Conservation (phyloP, 2,888 invertebrate genomes). For the Dicyrtoma fusca region DNA sequence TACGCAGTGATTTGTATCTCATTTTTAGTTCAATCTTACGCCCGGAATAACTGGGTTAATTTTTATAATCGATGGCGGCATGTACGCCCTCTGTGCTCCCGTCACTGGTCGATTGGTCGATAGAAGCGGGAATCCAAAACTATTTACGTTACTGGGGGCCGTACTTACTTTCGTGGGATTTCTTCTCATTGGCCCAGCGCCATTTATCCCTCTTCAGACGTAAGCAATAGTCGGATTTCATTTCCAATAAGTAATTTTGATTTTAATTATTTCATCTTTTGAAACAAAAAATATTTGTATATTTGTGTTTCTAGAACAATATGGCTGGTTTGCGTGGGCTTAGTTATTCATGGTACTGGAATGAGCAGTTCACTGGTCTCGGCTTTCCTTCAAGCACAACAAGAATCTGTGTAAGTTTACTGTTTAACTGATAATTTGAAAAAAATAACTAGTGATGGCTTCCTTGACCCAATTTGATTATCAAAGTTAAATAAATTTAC, state of each 20-base stretch:
- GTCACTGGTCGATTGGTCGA: conserved; percentile 81
- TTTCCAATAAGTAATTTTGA: too few species aligned
- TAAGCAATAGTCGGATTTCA: conserved; percentile 55
- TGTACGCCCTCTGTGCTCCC: conserved; percentile 60
- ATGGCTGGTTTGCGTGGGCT: conserved; percentile 71
- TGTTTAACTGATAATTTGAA: too few species aligned
- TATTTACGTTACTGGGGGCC: conserved; percentile 71
- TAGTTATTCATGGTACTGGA: conserved; percentile 81
- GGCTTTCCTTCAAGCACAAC: conserved; percentile 81
- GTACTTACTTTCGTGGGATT: conserved; percentile 71
- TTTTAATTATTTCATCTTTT: too few species aligned
- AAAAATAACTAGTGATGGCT: too few species aligned
- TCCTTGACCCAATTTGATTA: neutral
- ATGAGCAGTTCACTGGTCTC: conserved; percentile 85
- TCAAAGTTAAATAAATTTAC: neutral
- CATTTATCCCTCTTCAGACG: conserved; percentile 70
- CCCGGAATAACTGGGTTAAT: conserved; percentile 60
- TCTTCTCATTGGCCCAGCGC: conserved; percentile 77
- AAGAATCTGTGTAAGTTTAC: conserved; percentile 80
- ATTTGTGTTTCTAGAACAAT: conserved; percentile 19
- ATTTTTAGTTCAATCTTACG: conserved; percentile 54
- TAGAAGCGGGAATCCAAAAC: conserved; percentile 69
- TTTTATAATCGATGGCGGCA: conserved; percentile 68
- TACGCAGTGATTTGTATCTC: too few species aligned
- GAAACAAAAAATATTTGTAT: too few species aligned